Base-by-base conservation (phyloP, 23 tunicate species). In the Aplidium turbinatum region DNA sequence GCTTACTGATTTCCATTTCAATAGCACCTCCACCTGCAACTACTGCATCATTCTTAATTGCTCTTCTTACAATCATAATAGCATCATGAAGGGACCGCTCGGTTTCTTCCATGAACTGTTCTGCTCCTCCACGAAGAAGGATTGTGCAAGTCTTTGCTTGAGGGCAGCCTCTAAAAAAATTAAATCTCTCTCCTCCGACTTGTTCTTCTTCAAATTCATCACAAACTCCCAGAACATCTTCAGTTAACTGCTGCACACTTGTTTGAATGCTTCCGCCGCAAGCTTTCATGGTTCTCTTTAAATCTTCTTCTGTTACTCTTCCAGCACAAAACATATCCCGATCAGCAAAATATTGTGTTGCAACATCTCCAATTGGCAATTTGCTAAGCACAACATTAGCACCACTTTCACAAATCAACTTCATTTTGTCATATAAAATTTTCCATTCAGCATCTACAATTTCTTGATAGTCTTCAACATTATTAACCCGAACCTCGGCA, bases 21-120 rank as follows among this genome's bases (percentile, higher is more conserved):
- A 94, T 94, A 16, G 99, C 99, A 25, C 99, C 99, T 23, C 99
- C 99, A 25, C 99, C 99, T 32, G 99, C 99, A 27, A 94, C 95
- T 0, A 94, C 94, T 0, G 97, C 87, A 79, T 91, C 97, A 70
- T 91, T 91, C 80, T 94, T 87, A 28, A 82, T 86, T 0, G 99
- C 99, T 73, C 99, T 72, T 52, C 99, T 40, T 5, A 94, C 99
- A 54, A 94, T 94, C 99, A 94, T 94, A 35, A 94, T 94, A 20
- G 99, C 99, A 78, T 94, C 99, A 72, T 94, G 99, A 20, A 94
- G 74, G 2, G 95, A 87, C 26, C 99, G 63, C 55, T 94, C 99
- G 27, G 99, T 87, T 82, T 94, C 99, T 71, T 94, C 99, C 95
- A 94, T 86, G 54, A 94, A 94, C 72, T 94, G 99, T 47, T 94